Evolutionary conservation across 53 echinoderm and acorn worm species (phyloP).

Genomic region (Echinometra lucunter): DNA sequence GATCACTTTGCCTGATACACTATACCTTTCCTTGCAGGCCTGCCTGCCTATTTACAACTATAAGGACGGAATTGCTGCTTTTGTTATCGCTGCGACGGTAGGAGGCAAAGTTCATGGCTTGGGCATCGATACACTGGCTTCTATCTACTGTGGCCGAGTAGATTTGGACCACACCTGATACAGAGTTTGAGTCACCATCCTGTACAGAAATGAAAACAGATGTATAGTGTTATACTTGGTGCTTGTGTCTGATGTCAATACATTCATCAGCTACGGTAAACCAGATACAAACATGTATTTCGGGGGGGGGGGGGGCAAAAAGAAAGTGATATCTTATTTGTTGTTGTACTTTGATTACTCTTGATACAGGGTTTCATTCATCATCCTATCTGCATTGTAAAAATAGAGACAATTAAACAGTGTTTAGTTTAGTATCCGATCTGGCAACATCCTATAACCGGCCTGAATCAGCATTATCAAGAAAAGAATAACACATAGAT

Average conservation of each 20-base stretch:
- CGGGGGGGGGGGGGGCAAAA: no score
- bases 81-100: slow-evolving; percentile 88
- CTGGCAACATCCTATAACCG: no score
- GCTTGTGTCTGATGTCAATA: neutral
- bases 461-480: no score
- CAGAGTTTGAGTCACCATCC: slow-evolving; percentile 80
- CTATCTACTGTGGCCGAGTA: slow-evolving; percentile 79
- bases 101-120: slow-evolving; percentile 85
- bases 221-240: neutral
- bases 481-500: no score
- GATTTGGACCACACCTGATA: slow-evolving; percentile 88
- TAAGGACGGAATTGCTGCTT: slow-evolving; percentile 79
- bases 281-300: no score
- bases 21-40: slow-evolving; percentile 91
- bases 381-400: no score
- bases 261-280: no score
- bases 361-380: no score
- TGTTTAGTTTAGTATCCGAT: no score
- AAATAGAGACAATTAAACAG: no score
- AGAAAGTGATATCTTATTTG: no score
- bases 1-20: neutral
- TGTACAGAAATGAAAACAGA: slow-evolving; percentile 29
- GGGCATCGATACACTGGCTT: slow-evolving; percentile 93
- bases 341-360: no score
- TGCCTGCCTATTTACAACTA: slow-evolving; percentile 85